Evolutionary conservation across 1,140 invertebrate genomes (phyloP), one percentile per base, ranked within the genome.

Genomic region (Platyscapa corneri): DNA sequence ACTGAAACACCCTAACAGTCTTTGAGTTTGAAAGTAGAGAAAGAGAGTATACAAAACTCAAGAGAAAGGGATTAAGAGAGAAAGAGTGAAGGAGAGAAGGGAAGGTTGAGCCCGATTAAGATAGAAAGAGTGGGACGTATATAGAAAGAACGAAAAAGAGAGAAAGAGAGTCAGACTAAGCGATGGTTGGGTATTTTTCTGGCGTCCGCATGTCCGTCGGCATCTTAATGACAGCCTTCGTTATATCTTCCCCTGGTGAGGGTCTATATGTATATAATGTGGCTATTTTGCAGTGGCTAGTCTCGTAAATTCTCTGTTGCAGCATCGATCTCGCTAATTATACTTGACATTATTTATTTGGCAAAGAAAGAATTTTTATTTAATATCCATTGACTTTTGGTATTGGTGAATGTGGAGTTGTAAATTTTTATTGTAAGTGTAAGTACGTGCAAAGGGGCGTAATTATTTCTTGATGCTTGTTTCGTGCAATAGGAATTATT

Each of bases 141-240:
- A 3, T 20, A 75, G 42, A 46, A 46, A 46, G 42, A 46, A 12
- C 5, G 42, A 46, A 12, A 46, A 12, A 46, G 42, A 46, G 42
- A 60, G 49, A 78, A 16, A 37, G 30, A 78, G 42, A n/a, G n/a
- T 37, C 30, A 37, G 46, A 78, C 75, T 37, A 70, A 70, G 18
- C 67, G 32, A 70, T 30, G 34, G 76, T 34, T 42, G 74, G 53
- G 65, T 64, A 67, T 82, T 86, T 86, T 86, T 86, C 80, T 76
- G 77, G 6, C 56, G 42, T 49, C 37, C 65, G 23, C 34, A 42
- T 42, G 30, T 23, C 56, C 74, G 82, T 81, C 84, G 84, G 84
- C 84, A 85, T 85, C 72, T 85, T 85, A 85, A 85, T 82, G 72
- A 85, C 60, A 42, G 77, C 65, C 12, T 77, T 77, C 46, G 42